Base-by-base conservation (phyloP, 1,140 invertebrate genomes). In the Drosophila ficusphila region DNA sequence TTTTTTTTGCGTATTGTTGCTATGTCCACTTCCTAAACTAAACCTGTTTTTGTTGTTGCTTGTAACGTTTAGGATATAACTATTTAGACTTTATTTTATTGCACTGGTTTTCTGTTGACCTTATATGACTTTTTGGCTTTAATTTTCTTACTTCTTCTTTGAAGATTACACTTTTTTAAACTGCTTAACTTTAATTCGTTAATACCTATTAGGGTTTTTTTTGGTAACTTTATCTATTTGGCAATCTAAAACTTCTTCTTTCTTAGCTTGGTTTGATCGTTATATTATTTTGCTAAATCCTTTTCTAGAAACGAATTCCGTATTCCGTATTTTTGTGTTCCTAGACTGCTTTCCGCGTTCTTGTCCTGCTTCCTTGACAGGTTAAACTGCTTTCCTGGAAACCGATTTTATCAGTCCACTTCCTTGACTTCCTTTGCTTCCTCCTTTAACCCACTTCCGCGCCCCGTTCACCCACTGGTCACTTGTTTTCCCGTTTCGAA, bases 401-500 rank as follows among this genome's bases (percentile, higher is more conserved):
- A n/a, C n/a, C n/a, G n/a, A 29, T 8, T 39, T 18, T 16, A 1
- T 7, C n/a, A n/a, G 21, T 51, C 48, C 11, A 61, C 60, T 64
- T 64, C 57, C 60, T 60, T 64, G 60, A 36, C 60, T 64, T 64
- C 60, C 53, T 53, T 49, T 46, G 70, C 70, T 74, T 72, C 54
- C 54, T 61, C 19, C 34, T 49, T 49, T 38, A 71, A 71, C 54
- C 33, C 70, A 61, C 42, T 48, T 33, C 27, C 34, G 41, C 57
- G 8, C 34, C 16, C 23, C 42, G 27, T 12, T 31, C 57, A 61
- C 34, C 36, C 46, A 46, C 34, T 48, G 57, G 47, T 64, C 57
- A 42, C 41, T 73, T 52, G 70, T 36, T 51, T 77, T 83, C 53
- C 39, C 54, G 60, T 74, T 79, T 79, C 16, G 53, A 82, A 72